phyloP scores from a whole-genome alignment of 1,140 invertebrate species.

The Trinorchestia longiramus region DNA sequence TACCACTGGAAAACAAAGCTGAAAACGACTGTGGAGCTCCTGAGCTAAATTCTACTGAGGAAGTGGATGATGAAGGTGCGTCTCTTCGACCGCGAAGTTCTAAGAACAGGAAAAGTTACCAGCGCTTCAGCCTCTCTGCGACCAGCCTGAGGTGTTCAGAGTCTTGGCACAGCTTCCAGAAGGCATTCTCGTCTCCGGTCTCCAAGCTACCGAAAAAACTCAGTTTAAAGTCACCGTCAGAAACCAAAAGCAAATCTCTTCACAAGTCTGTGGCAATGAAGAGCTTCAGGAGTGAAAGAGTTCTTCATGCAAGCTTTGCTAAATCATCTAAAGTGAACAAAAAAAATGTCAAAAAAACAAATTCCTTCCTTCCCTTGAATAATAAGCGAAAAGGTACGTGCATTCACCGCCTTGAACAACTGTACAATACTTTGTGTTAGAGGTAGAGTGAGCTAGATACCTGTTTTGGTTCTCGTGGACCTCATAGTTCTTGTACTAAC shows the following conservation, averaged over 20 bases:
- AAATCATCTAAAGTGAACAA: background rate
- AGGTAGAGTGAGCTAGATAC: background rate
- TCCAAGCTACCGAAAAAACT: background rate
- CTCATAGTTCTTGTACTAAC: too few relatives aligned
- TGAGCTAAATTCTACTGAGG: background rate
- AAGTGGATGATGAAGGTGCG: background rate
- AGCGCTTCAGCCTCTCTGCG: background rate
- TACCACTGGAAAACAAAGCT: background rate
- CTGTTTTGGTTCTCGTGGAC: background rate
- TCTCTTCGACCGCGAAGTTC: background rate
- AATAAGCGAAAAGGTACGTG: background rate
- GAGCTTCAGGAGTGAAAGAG: background rate
- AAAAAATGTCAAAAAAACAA: background rate
- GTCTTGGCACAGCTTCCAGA: constrained; percentile 14
- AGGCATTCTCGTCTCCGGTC: background rate
- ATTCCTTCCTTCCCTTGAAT: background rate
- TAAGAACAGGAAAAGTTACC: background rate
- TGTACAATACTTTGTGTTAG: background rate
- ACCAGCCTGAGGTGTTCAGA: background rate
- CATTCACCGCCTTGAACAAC: background rate
- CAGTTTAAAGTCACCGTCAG: background rate
- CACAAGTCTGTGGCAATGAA: background rate
- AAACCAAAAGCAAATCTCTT: background rate
- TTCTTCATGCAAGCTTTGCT: background rate
- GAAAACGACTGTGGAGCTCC: background rate